These are phyloP conservation scores for Catharus bicknelli DNA, from an alignment of 2,113 vertebrate genomes.

Conservation along the genomic window DNA sequence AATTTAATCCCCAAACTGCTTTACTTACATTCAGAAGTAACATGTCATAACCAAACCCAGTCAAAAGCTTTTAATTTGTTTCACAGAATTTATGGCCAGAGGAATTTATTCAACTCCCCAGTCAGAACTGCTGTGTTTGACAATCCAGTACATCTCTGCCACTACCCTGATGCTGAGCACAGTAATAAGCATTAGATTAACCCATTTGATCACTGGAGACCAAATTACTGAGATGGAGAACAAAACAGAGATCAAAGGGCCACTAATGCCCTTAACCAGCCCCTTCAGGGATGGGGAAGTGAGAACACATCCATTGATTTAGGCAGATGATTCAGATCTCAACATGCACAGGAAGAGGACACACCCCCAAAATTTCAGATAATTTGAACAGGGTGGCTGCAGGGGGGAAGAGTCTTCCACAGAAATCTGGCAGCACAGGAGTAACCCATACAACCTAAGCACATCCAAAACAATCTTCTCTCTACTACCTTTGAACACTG, in stretches of 20 bases:
- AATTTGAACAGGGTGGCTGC: not conserved
- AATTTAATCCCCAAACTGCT: not conserved
- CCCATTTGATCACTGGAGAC: not conserved
- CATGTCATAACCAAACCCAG: not conserved
- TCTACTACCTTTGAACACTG: not conserved
- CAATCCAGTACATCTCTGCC: not conserved
- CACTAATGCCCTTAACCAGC: slow-evolving; percentile 26
- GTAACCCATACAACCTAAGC: not conserved
- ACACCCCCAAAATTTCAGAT: slow-evolving; percentile 28
- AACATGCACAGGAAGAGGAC: slow-evolving; percentile 22
- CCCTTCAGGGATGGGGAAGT: not conserved
- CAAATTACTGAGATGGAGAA: not conserved
- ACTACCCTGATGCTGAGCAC: not conserved
- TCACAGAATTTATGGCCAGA: not conserved
- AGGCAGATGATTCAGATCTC: slow-evolving; percentile 40
- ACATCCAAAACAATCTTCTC: not conserved
- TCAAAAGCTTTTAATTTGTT: not conserved
- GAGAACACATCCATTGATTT: not conserved
- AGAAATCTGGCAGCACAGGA: not conserved
- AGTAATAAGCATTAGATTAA: not conserved
- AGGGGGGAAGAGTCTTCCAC: not conserved
- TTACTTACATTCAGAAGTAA: not conserved
- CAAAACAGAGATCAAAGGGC: slow-evolving; percentile 41
- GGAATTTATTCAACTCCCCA: not conserved
- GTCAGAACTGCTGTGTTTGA: not conserved